Conservation (phyloP, 2,113 vertebrate species). For the Octodon degus region DNA sequence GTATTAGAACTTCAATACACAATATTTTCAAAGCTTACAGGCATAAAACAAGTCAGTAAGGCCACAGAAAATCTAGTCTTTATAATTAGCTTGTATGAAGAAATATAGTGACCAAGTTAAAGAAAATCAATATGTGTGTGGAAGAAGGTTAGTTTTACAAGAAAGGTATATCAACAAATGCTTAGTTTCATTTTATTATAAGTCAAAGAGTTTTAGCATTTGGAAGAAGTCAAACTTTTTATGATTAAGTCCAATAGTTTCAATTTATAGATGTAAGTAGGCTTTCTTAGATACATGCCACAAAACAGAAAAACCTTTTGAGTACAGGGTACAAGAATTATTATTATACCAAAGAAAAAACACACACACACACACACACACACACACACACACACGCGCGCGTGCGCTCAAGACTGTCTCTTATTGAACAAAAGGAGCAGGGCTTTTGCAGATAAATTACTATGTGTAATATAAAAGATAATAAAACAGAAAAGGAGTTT, state of each 20-base stretch:
- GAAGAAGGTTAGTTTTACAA: background rate
- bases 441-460: background rate
- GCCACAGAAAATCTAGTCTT: background rate
- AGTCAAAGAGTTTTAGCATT: background rate
- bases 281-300: too few species aligned
- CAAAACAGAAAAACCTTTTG: background rate
- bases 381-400: too few species aligned
- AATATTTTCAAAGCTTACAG: too few species aligned
- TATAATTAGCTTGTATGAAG: background rate
- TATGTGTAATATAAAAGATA: background rate
- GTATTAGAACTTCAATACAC: background rate
- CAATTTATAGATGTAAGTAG: too few species aligned
- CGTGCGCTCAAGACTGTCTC: background rate
- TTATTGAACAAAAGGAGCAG: background rate
- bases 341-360: background rate
- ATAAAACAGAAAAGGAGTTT: background rate
- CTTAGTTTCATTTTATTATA: background rate
- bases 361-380: too few species aligned
- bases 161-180: background rate
- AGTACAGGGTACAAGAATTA: background rate
- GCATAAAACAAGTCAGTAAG: background rate
- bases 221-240: background rate
- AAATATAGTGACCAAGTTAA: background rate
- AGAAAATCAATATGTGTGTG: background rate
- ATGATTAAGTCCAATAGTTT: too few species aligned